Percentiles rank a stretch among this genome's conserved stretches.
Evolutionary conservation across 92 coral and sea anemone species (phyloP).

Genomic region (Pocillopora grandis): DNA sequence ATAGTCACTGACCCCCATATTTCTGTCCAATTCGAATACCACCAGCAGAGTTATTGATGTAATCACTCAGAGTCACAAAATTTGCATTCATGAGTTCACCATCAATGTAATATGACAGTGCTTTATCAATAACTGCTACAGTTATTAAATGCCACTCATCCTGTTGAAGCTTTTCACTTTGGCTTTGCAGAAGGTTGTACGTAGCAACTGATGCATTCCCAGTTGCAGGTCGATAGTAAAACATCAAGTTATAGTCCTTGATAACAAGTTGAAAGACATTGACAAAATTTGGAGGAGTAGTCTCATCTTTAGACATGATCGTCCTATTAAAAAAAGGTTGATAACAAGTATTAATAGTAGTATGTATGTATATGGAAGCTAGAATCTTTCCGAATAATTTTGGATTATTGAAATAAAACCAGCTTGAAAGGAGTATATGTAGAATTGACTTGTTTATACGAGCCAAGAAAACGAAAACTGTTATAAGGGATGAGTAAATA

Average conservation of each 20-base stretch:
- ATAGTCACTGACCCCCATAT: constrained; percentile 50
- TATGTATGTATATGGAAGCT: no score
- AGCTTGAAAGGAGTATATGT: no score
- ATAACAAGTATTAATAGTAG: no score
- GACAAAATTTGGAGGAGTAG: not conserved
- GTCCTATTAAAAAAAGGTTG: constrained; percentile 47
- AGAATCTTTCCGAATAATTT: no score
- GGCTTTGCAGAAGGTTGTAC: constrained; percentile 75
- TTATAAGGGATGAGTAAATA: no score
- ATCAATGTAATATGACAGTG: constrained; percentile 85
- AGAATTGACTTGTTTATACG: no score
- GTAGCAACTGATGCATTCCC: constrained; percentile 71
- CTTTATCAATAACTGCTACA: constrained; percentile 69
- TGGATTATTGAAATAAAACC: no score
- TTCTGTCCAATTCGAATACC: constrained; percentile 73
- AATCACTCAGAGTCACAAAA: constrained; percentile 36
- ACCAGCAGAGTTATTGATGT: constrained; percentile 67
- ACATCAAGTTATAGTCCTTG: constrained; percentile 74
- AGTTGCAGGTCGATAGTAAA: constrained; percentile 59
- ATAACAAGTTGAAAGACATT: constrained; percentile 76
- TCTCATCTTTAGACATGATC: constrained; percentile 62
- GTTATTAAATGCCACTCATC: constrained; percentile 91
- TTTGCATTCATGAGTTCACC: constrained; percentile 71
- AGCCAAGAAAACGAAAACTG: no score
- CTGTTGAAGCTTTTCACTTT: constrained; percentile 63